Base-by-base conservation (phyloP, 2,113 vertebrate species). In the Rhinogobius similis region DNA sequence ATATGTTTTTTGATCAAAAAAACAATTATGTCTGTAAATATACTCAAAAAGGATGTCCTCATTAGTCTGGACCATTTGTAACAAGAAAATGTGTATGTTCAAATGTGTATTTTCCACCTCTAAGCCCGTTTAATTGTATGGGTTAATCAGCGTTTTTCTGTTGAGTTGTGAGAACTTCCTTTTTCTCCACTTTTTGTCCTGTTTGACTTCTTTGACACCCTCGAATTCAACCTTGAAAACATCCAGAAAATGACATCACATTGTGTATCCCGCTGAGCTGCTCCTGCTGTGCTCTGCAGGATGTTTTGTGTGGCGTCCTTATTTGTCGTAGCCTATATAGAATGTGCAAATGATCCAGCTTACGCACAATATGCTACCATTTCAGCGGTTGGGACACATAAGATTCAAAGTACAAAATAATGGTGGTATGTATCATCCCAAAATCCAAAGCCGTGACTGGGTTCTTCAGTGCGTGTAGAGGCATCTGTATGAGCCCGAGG, bases 401-500 rank as follows among this genome's bases (percentile, higher is more conserved):
- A 63, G 20, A 18, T 24, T 12, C 24, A 11, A 0, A 6, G 29
- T 20, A 23, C 1, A 27, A 10, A 29, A 55, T 55, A n/a, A 43
- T 65, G 36, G 56, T 23, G 62, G 70, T 66, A 65, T 13, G 56
- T 13, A 68, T 23, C 1, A 18, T n/a, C 20, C 20, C 23, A 8
- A 43, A 70, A 76, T 62, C 39, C 27, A 24, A 67, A 65, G 27
- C 6, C 2, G 24, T 16, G 7, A n/a, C 43, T 24, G 43, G 52
- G 44, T 53, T 59, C 48, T 56, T 61, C 13, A 46, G 39, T 24
- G 36, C 38, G 50, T 27, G n/a, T 39, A 68, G 66, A 68, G 62
- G 50, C 62, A 82, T 88, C 78, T 79, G 77, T 68, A 73, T 84
- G 81, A 67, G 73, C 59, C 76, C 1, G 65, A 70, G 59, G 68